phyloP scores from a whole-genome alignment of 2,888 invertebrate species.

The Hoplodrina ambigua region DNA sequence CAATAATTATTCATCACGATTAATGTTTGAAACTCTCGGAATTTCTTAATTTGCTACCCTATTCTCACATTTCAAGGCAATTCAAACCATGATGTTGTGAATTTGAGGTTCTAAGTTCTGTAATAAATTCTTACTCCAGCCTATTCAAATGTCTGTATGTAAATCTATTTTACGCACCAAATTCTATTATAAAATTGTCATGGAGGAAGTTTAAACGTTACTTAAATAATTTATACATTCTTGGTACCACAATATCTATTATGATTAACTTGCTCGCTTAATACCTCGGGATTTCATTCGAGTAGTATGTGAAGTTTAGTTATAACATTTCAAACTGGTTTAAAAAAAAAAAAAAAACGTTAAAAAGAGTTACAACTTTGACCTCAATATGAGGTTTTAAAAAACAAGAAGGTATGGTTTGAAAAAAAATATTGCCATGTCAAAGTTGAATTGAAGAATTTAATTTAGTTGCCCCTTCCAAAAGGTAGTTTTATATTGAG shows the following conservation, averaged over 20 bases:
- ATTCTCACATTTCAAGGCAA: neutral
- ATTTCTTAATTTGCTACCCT: conserved; percentile 4
- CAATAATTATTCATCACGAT: conserved; percentile 22
- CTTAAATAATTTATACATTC: neutral
- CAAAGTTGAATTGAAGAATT: too few species aligned
- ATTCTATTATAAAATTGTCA: conserved; percentile 1
- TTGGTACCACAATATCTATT: neutral
- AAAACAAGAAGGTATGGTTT: too few species aligned
- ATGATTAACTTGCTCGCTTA: too few species aligned
- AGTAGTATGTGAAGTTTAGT: too few species aligned
- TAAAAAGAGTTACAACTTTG: too few species aligned
- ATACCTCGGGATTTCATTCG: too few species aligned
- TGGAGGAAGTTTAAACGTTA: neutral
- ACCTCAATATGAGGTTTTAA: too few species aligned
- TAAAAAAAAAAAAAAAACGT: too few species aligned
- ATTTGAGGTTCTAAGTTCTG: conserved; percentile 5
- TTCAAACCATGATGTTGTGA: neutral
- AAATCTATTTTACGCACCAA: conserved; percentile 4
- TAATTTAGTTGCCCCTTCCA: too few species aligned
- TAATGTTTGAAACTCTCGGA: conserved; percentile 1
- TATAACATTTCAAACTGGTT: too few species aligned
- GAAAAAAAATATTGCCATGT: too few species aligned
- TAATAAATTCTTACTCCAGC: neutral
- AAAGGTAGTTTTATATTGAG: too few species aligned
- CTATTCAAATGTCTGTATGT: conserved; percentile 5